phyloP scores from a whole-genome alignment of 1,140 invertebrate species.

The Anoplolepis gracilipes region DNA sequence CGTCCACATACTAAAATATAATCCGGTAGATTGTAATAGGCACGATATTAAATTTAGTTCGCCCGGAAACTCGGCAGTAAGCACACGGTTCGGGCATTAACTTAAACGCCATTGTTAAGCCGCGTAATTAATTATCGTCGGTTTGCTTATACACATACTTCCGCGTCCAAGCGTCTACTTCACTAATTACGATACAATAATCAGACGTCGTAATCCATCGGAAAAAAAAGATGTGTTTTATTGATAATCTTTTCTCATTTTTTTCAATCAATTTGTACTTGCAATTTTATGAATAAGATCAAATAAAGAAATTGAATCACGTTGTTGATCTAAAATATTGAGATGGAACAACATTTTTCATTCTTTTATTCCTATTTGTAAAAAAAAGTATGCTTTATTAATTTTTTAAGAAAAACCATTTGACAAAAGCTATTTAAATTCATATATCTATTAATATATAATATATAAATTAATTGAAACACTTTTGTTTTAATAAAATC shows the following conservation, averaged over 20 bases:
- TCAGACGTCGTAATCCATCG: neutral
- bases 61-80: conserved; percentile 75
- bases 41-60: conserved; percentile 83
- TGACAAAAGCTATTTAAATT: conserved; percentile 47
- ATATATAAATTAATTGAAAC: conserved; percentile 46
- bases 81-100: conserved; percentile 76
- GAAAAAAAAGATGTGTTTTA: neutral
- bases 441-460: too few species aligned
- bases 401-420: neutral
- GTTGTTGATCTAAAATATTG: neutral
- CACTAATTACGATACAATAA: conserved; percentile 47
- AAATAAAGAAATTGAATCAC: neutral
- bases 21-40: conserved; percentile 82
- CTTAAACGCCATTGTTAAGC: conserved; percentile 79
- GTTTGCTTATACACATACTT: conserved; percentile 35
- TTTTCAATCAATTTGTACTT: neutral
- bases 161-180: conserved; percentile 23
- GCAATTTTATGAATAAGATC: neutral
- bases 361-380: neutral
- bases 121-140: conserved; percentile 80
- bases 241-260: neutral
- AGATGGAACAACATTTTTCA: neutral
- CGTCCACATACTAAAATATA: conserved; percentile 78
- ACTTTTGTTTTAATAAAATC: conserved; percentile 47
- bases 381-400: too few species aligned